Base-by-base conservation (phyloP, 2,797 vertebrate species). In the Amniataba percoides region DNA sequence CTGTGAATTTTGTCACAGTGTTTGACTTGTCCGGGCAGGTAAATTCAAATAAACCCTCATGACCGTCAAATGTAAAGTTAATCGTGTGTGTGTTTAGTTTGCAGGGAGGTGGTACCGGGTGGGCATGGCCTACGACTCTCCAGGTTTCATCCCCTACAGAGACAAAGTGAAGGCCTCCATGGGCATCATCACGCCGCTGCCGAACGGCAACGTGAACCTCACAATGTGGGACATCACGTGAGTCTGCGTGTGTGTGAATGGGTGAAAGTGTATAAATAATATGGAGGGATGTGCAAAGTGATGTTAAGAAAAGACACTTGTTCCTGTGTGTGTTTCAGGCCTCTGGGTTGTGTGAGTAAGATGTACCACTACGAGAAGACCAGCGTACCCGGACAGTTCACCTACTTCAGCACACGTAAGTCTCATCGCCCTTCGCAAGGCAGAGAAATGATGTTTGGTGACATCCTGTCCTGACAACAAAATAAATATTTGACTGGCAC, bases 321-420 rank as follows among this genome's bases (percentile, higher is more conserved):
- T 57, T 71, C 46, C 1, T 74, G 13, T 86, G n/a, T 85, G 31
- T 78, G 59, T 59, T 66, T 79, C 79, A 96, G 95, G 21, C 73
- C 90, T 14, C 0, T 73, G 0, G 80, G 87, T 12, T 96, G 95
- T 57, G 4, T 45, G 27, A 85, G 10, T 23, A 83, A 90, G 46
- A 5, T 78, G 31, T 95, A 95, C 76, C 71, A 89, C 19, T 96
- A 96, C 55, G 91, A 94, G 87, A 95, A 83, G 87, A 93, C 93
- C 1, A 80, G 25, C 5, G 76, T 91, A 0, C 88, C 95, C 0
- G 95, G 95, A 43, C 77, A 90, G 59, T 96, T 95, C 85, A 93
- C 74, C 55, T 96, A 96, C 89, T 95, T 94, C 91, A 96, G 95
- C 89, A 84, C 87, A 74, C 92, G 95, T 96, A 76, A 93, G 95